Evolutionary conservation across 1,140 invertebrate species (phyloP).

Genomic region (Pogonomyrmex californicus): DNA sequence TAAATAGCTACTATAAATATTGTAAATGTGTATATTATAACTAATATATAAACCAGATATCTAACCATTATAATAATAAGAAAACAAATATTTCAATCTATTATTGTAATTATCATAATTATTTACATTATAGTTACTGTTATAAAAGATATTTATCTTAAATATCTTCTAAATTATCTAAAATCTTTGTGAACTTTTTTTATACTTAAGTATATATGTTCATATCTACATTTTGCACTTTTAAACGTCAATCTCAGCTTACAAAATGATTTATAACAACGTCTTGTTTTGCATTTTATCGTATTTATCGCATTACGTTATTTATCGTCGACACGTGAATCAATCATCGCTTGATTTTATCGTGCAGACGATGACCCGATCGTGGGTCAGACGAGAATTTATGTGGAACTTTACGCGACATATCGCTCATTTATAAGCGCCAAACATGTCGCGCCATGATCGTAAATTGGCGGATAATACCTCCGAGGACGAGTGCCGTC

Average conservation of each 20-base stretch:
- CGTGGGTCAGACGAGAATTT: slow-evolving; percentile 59
- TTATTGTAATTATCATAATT: slow-evolving; percentile 4
- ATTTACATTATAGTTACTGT: not conserved
- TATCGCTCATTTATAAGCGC: slow-evolving; percentile 42
- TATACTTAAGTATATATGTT: no score
- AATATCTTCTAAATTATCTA: no score
- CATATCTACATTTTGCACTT: slow-evolving; percentile 6
- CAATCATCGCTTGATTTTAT: slow-evolving; percentile 49
- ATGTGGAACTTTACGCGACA: slow-evolving; percentile 38
- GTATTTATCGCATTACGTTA: slow-evolving; percentile 40
- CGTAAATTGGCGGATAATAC: slow-evolving; percentile 79
- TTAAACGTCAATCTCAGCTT: slow-evolving; percentile 9
- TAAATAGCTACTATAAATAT: not conserved
- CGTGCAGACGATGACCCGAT: slow-evolving; percentile 40
- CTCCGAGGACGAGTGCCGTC: slow-evolving; percentile 49
- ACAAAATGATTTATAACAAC: slow-evolving; percentile 28
- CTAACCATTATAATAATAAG: not conserved
- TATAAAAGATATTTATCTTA: not conserved
- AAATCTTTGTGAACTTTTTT: no score
- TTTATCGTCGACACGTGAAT: slow-evolving; percentile 20
- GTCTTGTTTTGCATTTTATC: slow-evolving; percentile 21
- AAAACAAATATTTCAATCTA: not conserved
- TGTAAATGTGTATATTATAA: not conserved
- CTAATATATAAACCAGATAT: not conserved
- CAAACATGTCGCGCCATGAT: slow-evolving; percentile 54